phyloP scores from a whole-genome alignment of 2,888 invertebrate genomes.

The Plemyria rubiginata region DNA sequence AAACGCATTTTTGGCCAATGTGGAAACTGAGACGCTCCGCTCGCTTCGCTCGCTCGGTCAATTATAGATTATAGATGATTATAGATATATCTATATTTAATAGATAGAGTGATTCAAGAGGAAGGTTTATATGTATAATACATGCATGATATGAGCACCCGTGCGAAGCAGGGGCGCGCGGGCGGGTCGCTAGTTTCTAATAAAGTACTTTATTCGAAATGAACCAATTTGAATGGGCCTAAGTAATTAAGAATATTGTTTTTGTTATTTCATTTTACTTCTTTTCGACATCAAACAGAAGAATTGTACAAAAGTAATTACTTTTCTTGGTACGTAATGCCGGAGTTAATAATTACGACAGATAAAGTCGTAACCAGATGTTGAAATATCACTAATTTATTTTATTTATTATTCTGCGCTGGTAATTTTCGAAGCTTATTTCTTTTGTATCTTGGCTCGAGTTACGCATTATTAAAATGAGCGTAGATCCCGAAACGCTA shows the following conservation, averaged over 20 bases:
- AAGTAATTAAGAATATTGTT: background rate
- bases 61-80: too few species aligned
- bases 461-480: conserved; percentile 58
- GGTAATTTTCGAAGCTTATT: conserved; percentile 52
- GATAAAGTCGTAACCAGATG: conserved; percentile 4
- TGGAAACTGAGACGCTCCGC: too few species aligned
- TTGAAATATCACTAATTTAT: conserved; percentile 46
- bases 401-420: conserved; percentile 58
- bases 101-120: too few species aligned
- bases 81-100: too few species aligned
- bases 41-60: too few species aligned
- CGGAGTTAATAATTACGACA: conserved; percentile 8
- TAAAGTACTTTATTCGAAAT: background rate
- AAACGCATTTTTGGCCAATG: too few species aligned
- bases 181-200: too few species aligned
- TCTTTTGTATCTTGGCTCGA: conserved; percentile 49
- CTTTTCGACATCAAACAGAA: conserved; percentile 4
- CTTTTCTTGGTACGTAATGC: conserved; percentile 6
- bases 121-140: too few species aligned
- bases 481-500: conserved; percentile 43
- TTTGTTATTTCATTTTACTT: background rate
- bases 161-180: too few species aligned
- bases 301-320: conserved; percentile 6
- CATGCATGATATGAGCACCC: too few species aligned
- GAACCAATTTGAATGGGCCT: background rate